phyloP scores from a whole-genome alignment of 2,113 vertebrate genomes.

The Sisor rabdophorus region DNA sequence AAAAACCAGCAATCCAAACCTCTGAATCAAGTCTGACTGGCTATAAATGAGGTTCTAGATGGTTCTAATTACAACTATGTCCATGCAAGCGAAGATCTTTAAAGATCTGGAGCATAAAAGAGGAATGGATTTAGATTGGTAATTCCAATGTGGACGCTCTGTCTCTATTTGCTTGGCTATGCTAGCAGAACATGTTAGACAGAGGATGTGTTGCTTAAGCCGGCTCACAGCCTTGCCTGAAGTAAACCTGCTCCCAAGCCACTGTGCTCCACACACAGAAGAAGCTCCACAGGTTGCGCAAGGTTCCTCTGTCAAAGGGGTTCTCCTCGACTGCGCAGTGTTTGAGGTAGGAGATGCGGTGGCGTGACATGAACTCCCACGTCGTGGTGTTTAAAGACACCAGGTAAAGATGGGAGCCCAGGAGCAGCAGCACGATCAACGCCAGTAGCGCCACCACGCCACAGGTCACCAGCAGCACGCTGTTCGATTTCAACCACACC shows the following conservation, averaged over 20 bases:
- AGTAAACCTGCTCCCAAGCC: constrained; percentile 85
- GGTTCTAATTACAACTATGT: constrained; percentile 26
- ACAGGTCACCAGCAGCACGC: constrained; percentile 74
- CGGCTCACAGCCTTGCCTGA: constrained; percentile 66
- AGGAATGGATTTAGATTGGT: neutral
- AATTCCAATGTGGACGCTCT: constrained; percentile 21
- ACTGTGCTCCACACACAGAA: constrained; percentile 80
- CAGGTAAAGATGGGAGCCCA: constrained; percentile 87
- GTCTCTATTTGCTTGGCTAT: constrained; percentile 5
- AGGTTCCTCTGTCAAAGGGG: constrained; percentile 85
- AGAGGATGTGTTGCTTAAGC: constrained; percentile 58
- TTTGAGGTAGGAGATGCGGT: constrained; percentile 90
- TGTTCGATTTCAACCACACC: constrained; percentile 75
- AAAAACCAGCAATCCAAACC: constrained; percentile 11
- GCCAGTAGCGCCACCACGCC: constrained; percentile 69
- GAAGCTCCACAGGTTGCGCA: constrained; percentile 88
- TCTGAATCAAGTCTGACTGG: neutral
- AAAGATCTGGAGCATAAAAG: constrained; percentile 6
- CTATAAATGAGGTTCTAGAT: constrained; percentile 14
- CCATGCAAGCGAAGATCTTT: constrained; percentile 38
- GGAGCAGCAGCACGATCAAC: constrained; percentile 73
- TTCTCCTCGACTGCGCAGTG: constrained; percentile 77
- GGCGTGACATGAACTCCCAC: constrained; percentile 95
- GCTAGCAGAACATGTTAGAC: neutral
- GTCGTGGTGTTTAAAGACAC: constrained; percentile 88